A percentile compares a stretch with the other conserved stretches of the same genome.
Evolutionary conservation across 1,140 invertebrate species (phyloP).

Genomic region (Drosophila punjabiensis): DNA sequence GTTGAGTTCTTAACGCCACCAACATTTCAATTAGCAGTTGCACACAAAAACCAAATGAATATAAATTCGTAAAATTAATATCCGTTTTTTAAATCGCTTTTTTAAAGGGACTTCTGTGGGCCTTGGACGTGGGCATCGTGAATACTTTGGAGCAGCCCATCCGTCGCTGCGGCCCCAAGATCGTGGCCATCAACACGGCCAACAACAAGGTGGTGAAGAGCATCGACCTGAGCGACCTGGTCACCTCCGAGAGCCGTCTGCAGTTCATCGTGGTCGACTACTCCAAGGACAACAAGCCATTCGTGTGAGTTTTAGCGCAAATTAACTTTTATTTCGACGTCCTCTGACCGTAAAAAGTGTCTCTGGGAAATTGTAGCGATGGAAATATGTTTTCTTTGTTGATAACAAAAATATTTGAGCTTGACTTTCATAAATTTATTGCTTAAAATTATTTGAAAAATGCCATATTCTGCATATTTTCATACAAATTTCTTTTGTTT

Average conservation of each 20-base stretch:
- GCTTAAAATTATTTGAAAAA: too few relatives aligned
- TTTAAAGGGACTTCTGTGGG: conserved; percentile 88
- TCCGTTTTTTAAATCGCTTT: background rate
- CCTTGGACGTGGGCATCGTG: conserved; percentile 89
- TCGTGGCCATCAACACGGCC: conserved; percentile 88
- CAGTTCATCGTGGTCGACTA: conserved; percentile 88
- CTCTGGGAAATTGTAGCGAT: background rate
- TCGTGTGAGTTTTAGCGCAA: conserved; percentile 70
- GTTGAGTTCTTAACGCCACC: conserved; percentile 17
- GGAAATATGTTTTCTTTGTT: background rate
- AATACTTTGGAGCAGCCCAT: conserved; percentile 88
- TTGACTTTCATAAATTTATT: background rate
- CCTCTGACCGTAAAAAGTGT: background rate
- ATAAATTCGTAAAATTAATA: conserved; percentile 13
- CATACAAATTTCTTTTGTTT: background rate
- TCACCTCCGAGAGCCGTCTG: conserved; percentile 86
- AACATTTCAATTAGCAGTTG: conserved; percentile 49
- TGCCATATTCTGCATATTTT: background rate
- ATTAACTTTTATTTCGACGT: background rate
- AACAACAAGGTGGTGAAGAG: conserved; percentile 88
- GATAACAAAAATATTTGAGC: too few relatives aligned
- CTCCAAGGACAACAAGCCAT: conserved; percentile 79
- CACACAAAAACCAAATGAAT: conserved; percentile 6
- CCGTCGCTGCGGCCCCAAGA: conserved; percentile 88
- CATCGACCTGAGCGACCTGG: conserved; percentile 87